Base-by-base conservation (phyloP, 1,140 invertebrate genomes). In the Ptiloglossa arizonensis region DNA sequence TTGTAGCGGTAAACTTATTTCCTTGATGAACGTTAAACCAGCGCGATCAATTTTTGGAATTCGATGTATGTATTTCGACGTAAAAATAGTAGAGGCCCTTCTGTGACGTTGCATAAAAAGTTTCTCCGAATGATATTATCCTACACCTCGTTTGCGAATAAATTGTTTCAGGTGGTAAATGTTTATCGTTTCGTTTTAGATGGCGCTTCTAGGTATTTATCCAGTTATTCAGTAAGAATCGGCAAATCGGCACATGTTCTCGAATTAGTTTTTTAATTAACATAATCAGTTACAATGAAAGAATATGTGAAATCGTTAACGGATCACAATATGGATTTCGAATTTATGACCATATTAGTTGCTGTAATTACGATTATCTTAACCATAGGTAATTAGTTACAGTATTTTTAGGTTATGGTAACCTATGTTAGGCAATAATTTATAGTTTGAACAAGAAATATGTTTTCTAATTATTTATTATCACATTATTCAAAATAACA, bases 331-430 rank as follows among this genome's bases (percentile, higher is more conserved):
- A 85, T 85, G 11, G 88, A 91, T 24, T 87, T 91, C 3, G 89
- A 94, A 67, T 88, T 93, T 17, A 84, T 92, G 68, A 90, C 90
- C 74, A 92, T 94, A 71, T 66, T 94, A 52, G 77, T 89, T 48
- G 93, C 93, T 41, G 75, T 94, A 38, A 78, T 94, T 64, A 83
- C 89, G n/a, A 90, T 94, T 35, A 89, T 95, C 67, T 54, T 94
- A 76, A 92, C 92, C n/a, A 82, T 94, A 80, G 93, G 94, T 95
- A 93, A 93, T 87, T 87, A 70, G 52, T 78, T 32, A 38, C 35
- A 52, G 73, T 59, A 46, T 35, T 83, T 72, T 59, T 74, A 87
- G 73, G 81, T 89, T 90, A 85, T 78, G 44, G 44, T 64, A 54
- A 22, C 27, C 17, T 54, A 71, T 69, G 22, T 22, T 46, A 50